These are phyloP conservation scores for Sparidentex hasta DNA, from an alignment of 2,797 vertebrate species.

Conservation along the genomic window DNA sequence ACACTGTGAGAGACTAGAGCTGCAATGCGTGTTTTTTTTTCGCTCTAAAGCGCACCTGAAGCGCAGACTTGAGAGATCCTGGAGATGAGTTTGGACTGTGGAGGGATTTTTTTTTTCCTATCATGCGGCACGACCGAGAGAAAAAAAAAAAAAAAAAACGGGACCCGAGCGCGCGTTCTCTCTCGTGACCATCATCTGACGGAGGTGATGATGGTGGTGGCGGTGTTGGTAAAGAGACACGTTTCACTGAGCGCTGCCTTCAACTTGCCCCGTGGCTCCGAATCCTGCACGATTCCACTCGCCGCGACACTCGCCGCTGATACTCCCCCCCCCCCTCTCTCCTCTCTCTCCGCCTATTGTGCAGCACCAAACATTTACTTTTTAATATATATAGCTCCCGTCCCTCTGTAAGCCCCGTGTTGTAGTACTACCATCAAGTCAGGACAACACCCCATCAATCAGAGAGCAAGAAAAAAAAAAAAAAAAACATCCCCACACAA, in stretches of 20 bases:
- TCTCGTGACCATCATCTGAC: background rate
- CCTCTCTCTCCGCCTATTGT: slow-evolving; percentile 10
- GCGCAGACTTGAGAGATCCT: slow-evolving; percentile 55
- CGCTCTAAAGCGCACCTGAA: slow-evolving; percentile 71
- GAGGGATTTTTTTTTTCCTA: slow-evolving; percentile 8
- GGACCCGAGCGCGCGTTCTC: background rate
- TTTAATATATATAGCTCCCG: slow-evolving; percentile 31
- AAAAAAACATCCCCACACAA: slow-evolving; percentile 24
- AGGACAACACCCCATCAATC: slow-evolving; percentile 26
- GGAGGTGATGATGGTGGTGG: too few species aligned
- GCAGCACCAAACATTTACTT: slow-evolving; percentile 60
- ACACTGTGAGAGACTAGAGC: slow-evolving; percentile 65
- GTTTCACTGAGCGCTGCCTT: slow-evolving; percentile 25
- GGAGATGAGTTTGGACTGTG: slow-evolving; percentile 53
- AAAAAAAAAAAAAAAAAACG: too few species aligned
- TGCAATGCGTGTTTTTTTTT: slow-evolving; percentile 84
- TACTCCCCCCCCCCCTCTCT: slow-evolving; percentile 54
- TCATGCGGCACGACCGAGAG: slow-evolving; percentile 29
- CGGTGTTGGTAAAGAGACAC: slow-evolving; percentile 14
- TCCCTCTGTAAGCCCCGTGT: background rate
- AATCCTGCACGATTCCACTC: slow-evolving; percentile 31
- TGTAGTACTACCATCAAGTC: slow-evolving; percentile 29
- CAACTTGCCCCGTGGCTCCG: slow-evolving; percentile 46
- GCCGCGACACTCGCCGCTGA: background rate
- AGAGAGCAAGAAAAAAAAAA: background rate